Evolutionary conservation across 2,113 vertebrate species (phyloP).

Genomic region (Chitala chitala): DNA sequence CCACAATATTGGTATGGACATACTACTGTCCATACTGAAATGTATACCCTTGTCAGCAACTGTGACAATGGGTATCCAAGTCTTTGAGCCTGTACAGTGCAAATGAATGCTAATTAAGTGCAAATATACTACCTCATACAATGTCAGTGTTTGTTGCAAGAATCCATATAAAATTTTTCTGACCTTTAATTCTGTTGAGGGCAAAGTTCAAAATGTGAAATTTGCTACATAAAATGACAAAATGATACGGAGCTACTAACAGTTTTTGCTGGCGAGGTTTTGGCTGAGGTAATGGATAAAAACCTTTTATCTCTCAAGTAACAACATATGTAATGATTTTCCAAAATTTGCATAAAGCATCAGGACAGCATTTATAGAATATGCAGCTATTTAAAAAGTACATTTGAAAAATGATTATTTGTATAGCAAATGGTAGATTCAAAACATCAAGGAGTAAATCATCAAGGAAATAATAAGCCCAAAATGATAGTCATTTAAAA

Average conservation of each 20-base stretch:
- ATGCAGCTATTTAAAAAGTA: not conserved
- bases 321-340: constrained; percentile 2
- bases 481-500: not conserved
- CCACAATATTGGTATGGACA: too few relatives aligned
- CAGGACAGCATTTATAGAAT: not conserved
- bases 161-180: too few relatives aligned
- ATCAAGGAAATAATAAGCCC: not conserved
- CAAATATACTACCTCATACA: too few relatives aligned
- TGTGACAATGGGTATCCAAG: too few relatives aligned
- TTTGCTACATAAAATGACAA: not conserved
- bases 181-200: not conserved
- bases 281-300: not conserved
- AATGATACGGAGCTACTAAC: not conserved
- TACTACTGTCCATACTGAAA: too few relatives aligned
- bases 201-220: not conserved
- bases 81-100: too few relatives aligned
- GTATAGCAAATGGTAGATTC: not conserved
- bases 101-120: too few relatives aligned
- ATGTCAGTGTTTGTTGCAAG: too few relatives aligned
- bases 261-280: not conserved
- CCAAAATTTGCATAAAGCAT: not conserved
- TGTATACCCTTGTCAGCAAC: too few relatives aligned
- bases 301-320: not conserved
- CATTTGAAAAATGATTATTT: not conserved
- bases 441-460: not conserved